A percentile compares a stretch with the other conserved stretches of the same genome.
Evolutionary conservation across 2,888 invertebrate species (phyloP).

Genomic region (Pecten maximus): DNA sequence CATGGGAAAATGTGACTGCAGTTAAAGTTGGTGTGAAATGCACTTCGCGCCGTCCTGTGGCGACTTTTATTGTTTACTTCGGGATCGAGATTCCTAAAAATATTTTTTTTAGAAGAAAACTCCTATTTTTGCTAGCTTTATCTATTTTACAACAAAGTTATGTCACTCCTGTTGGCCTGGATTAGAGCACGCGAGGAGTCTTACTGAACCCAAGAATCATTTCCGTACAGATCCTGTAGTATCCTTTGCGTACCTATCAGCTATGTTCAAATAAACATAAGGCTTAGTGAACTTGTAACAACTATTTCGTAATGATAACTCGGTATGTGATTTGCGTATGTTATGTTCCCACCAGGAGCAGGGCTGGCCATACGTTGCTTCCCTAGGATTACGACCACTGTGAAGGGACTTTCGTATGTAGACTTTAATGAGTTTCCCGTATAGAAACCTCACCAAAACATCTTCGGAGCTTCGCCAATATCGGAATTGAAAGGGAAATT

Average conservation of each 20-base stretch:
- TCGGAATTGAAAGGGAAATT: conserved; percentile 15
- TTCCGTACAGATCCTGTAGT: background rate
- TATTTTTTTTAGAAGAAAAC: too few species aligned
- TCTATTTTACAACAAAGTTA: too few species aligned
- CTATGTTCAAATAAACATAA: background rate
- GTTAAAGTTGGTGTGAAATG: background rate
- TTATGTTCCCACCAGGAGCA: background rate
- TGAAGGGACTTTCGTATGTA: background rate
- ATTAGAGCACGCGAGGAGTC: too few species aligned
- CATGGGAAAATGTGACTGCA: background rate
- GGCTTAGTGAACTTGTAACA: background rate
- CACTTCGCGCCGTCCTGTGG: background rate
- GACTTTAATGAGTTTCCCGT: background rate
- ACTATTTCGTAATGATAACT: background rate
- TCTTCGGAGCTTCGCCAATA: background rate
- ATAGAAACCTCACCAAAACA: background rate
- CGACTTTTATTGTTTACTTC: background rate
- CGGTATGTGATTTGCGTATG: background rate
- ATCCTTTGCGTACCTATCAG: background rate
- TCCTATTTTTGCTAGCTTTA: too few species aligned
- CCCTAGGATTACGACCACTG: background rate
- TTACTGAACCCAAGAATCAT: too few species aligned
- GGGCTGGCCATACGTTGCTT: background rate
- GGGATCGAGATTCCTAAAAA: background rate
- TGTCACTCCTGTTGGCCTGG: too few species aligned